Percentiles rank a stretch among this genome's conserved stretches.
phyloP scores from a whole-genome alignment of 2,888 invertebrate genomes.

The Melanophora roralis region DNA sequence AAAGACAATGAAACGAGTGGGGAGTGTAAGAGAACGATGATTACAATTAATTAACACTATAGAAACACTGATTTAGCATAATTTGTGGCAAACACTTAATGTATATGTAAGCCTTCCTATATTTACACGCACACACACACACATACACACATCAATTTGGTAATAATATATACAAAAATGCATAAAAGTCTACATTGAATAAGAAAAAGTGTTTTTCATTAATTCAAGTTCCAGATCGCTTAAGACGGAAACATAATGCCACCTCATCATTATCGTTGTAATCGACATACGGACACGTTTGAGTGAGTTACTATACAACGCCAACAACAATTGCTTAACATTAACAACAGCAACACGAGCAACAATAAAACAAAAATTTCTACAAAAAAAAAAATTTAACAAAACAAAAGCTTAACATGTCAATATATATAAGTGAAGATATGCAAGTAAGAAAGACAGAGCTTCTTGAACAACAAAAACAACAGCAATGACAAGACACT shows the following conservation, averaged over 20 bases:
- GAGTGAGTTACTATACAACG: conserved; percentile 45
- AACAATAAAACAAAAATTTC: conserved; percentile 36
- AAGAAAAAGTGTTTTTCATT: conserved; percentile 55
- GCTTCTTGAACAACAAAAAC: conserved; percentile 35
- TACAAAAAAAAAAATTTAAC: not conserved
- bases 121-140: conserved; percentile 18
- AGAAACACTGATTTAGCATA: conserved; percentile 66
- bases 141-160: conserved; percentile 42
- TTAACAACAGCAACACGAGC: conserved; percentile 21
- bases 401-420: conserved; percentile 54
- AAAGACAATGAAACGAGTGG: not conserved
- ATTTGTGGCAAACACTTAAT: conserved; percentile 63
- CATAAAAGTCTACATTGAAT: not conserved
- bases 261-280: conserved; percentile 64
- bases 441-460: conserved; percentile 51
- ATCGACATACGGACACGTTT: conserved; percentile 66
- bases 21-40: conserved; percentile 36
- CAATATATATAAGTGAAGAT: conserved; percentile 55
- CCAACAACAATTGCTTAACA: conserved; percentile 31
- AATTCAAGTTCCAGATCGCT: conserved; percentile 72
- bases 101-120: conserved; percentile 11
- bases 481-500: conserved; percentile 1
- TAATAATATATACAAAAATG: not conserved
- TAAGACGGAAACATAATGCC: conserved; percentile 68
- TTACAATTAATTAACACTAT: conserved; percentile 65